Evolutionary conservation across 92 coral and sea anemone species (phyloP), one percentile per base, ranked within the genome.

Genomic region (Heteractis magnifica): DNA sequence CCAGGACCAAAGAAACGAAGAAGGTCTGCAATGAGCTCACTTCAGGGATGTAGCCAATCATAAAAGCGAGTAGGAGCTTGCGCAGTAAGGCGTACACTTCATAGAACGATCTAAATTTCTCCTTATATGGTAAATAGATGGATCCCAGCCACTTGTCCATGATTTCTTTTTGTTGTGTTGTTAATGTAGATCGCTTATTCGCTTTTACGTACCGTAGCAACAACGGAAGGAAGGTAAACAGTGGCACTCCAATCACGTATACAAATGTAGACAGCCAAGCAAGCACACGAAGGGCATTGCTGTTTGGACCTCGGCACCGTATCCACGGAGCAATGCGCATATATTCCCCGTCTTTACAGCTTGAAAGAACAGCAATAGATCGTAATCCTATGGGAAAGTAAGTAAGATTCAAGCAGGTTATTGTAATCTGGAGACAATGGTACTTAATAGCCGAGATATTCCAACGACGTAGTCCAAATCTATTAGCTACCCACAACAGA

Each of bases 1-100:
- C 58, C 51, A 82, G 59, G 16, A 89, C 89, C 23, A 83, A 23
- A 51, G 90, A 89, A 21, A 89, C 89, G 12, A 86, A 86, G 21
- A 82, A 77, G 6, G 90, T 87, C 87, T 90, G 95, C 76, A 87
- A 81, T 3, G 90, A 81, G 59, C 89, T 86, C 6, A 79, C 50
- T 48, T 81, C 73, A 34, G 87, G 82, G 26, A 89, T 83, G 41
- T 90, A 74, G 34, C 93, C 82, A 18, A 92, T 84, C 56, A 83
- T 75, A 60, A 87, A 88, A 16, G 95, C 95, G 34, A 92, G 75
- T 8, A 92, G 76, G 87, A 92, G 88, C 53, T 90, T 92, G 52
- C 95, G 80, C 23, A 83, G 80, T 48, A 92, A 84, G 78, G 85
- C 87, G 44, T 86, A 15, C 7, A 92, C 81, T 80, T 89, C 92